Evolutionary conservation across 2,113 vertebrate genomes (phyloP).

Genomic region (Kryptolebias marmoratus): DNA sequence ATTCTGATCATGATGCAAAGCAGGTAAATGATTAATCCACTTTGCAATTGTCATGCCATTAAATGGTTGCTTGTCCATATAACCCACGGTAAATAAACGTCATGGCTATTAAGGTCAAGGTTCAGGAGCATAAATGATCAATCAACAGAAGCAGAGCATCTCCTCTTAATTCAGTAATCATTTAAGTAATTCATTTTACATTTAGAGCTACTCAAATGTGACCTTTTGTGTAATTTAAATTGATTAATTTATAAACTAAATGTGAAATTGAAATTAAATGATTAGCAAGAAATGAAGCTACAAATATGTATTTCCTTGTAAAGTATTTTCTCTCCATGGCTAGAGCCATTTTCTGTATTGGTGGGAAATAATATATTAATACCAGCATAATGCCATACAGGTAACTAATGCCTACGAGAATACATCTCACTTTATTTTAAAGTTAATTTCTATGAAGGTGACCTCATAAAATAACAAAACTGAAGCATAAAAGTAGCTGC

Average conservation of each 20-base stretch:
- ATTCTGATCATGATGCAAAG: not conserved
- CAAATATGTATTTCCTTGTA: not conserved
- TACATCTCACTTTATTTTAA: not conserved
- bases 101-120: too few relatives aligned
- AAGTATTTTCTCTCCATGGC: not conserved
- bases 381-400: conserved; percentile 16
- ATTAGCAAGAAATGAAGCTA: not conserved
- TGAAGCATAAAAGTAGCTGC: not conserved
- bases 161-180: not conserved
- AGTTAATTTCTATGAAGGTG: not conserved
- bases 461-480: not conserved
- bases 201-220: too few relatives aligned
- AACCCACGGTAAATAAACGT: too few relatives aligned
- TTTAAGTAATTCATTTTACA: not conserved
- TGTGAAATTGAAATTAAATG: too few relatives aligned
- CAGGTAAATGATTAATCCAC: not conserved
- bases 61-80: not conserved
- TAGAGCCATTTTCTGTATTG: conserved; percentile 7
- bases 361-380: conserved; percentile 8
- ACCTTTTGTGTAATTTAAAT: too few relatives aligned
- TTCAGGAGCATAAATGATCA: too few relatives aligned
- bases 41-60: not conserved
- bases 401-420: not conserved
- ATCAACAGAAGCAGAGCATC: not conserved
- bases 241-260: too few relatives aligned